Conservation (phyloP, 2,888 invertebrate species). For the Ptilodon capucinus region DNA sequence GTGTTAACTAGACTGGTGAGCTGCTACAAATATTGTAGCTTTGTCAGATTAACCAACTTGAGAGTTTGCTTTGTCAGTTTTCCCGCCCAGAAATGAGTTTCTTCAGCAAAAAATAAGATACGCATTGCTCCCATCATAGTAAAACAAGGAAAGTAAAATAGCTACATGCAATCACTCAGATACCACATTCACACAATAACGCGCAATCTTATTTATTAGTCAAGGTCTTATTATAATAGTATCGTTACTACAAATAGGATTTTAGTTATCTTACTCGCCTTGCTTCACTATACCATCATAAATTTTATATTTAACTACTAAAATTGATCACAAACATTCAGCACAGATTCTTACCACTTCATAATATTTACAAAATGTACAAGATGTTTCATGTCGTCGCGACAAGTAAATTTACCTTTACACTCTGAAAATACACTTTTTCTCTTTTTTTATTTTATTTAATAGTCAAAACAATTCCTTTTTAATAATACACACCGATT, state of each 20-base stretch:
- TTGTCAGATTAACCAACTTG: no score
- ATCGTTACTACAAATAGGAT: no score
- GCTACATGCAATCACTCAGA: neutral
- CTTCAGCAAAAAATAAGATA: neutral
- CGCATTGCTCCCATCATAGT: neutral
- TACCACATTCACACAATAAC: neutral
- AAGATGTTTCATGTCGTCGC: constrained; percentile 31
- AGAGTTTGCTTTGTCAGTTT: no score
- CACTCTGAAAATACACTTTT: constrained; percentile 10
- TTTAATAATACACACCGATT: neutral
- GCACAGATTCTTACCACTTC: constrained; percentile 46
- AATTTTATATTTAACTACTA: constrained; percentile 7
- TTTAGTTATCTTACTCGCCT: neutral
- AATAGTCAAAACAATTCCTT: no score
- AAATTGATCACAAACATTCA: constrained; percentile 40
- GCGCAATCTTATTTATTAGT: no score
- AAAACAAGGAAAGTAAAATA: neutral
- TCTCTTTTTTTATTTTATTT: constrained; percentile 7
- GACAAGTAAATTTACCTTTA: constrained; percentile 18
- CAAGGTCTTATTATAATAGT: no score
- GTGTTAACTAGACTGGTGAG: neutral
- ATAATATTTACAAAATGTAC: constrained; percentile 61
- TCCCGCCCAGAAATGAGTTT: neutral
- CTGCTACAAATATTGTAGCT: no score
- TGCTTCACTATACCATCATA: neutral